phyloP scores from a whole-genome alignment of 2,888 invertebrate genomes.

The Drosophila quinaria region DNA sequence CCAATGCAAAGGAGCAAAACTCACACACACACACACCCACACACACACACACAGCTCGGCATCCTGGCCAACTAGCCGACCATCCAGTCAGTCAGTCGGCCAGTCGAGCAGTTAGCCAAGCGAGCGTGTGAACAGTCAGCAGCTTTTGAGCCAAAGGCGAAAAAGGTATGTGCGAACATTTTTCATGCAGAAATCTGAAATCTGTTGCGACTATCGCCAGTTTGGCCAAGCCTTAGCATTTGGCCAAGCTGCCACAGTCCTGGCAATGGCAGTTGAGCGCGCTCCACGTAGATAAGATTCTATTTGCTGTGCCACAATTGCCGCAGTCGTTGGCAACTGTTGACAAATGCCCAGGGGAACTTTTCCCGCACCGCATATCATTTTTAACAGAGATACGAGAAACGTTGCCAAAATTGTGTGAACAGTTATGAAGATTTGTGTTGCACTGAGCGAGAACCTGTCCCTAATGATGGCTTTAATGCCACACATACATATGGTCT shows the following conservation, averaged over 20 bases:
- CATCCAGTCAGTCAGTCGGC: slow-evolving; percentile 7
- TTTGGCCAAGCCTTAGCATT: slow-evolving; percentile 34
- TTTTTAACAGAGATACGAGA: slow-evolving; percentile 46
- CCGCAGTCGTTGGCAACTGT: slow-evolving; percentile 49
- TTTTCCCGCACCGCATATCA: slow-evolving; percentile 40
- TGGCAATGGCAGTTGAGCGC: slow-evolving; percentile 59
- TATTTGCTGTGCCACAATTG: slow-evolving; percentile 65
- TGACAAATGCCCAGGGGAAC: slow-evolving; percentile 72
- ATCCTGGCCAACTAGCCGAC: neutral
- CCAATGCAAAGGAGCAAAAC: slow-evolving; percentile 54
- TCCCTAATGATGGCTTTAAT: slow-evolving; percentile 36
- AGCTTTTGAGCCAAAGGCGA: slow-evolving; percentile 69
- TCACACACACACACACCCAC: slow-evolving; percentile 24
- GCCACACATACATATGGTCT: neutral
- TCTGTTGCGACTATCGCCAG: slow-evolving; percentile 42
- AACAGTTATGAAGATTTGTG: slow-evolving; percentile 68
- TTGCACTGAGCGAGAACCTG: slow-evolving; percentile 10
- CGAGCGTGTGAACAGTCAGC: slow-evolving; percentile 71
- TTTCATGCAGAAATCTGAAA: slow-evolving; percentile 61
- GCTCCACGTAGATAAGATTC: slow-evolving; percentile 69
- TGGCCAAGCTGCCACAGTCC: slow-evolving; percentile 39
- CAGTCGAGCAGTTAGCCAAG: slow-evolving; percentile 38
- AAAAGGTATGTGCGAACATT: slow-evolving; percentile 73
- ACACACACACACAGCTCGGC: neutral
- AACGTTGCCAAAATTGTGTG: slow-evolving; percentile 53